phyloP scores from a whole-genome alignment of 2,113 vertebrate species.

The Arenaria interpres region DNA sequence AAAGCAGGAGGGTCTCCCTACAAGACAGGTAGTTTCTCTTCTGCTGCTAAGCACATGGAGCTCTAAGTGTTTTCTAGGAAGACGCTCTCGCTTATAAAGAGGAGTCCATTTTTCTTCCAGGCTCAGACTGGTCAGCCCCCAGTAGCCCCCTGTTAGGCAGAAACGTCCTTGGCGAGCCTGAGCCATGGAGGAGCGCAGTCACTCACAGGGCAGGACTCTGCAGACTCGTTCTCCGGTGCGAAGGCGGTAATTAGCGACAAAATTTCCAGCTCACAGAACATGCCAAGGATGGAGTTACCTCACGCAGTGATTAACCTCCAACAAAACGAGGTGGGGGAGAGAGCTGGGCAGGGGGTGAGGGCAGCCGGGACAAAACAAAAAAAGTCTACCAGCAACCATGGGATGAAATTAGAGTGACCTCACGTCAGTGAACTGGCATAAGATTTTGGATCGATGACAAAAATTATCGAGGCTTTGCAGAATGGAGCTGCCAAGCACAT shows the following conservation, averaged over 20 bases:
- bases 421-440: background rate
- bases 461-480: slow-evolving; percentile 12
- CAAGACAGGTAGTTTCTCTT: background rate
- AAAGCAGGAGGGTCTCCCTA: background rate
- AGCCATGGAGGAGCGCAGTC: background rate
- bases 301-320: background rate
- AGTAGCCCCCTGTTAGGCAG: background rate
- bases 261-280: slow-evolving; percentile 11
- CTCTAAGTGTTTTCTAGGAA: background rate
- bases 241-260: background rate
- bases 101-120: background rate
- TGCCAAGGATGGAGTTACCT: background rate
- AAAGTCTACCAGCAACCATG: background rate
- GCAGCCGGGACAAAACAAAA: background rate
- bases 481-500: background rate
- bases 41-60: background rate
- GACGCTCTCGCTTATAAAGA: background rate
- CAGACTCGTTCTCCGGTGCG: background rate
- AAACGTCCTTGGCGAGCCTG: background rate
- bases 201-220: background rate
- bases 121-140: background rate
- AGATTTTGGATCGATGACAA: slow-evolving; percentile 42
- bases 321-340: background rate
- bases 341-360: background rate
- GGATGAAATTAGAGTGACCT: slow-evolving; percentile 10